These are phyloP conservation scores for Drosophila erecta DNA, from an alignment of 1,140 invertebrate genomes.

Conservation along the genomic window DNA sequence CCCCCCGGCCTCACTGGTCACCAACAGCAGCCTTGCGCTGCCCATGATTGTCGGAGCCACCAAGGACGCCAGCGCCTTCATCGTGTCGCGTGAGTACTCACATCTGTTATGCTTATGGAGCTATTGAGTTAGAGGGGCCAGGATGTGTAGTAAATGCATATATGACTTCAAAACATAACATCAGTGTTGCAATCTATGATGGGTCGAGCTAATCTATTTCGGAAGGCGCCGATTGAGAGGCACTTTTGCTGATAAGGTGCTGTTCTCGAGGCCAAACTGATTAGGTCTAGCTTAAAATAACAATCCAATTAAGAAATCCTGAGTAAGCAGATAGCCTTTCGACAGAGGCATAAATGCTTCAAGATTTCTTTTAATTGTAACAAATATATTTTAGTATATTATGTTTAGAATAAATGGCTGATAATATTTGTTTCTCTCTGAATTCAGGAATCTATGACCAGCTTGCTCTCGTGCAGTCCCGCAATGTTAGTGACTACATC, in stretches of 20 bases:
- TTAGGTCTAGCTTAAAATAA: constrained; percentile 1
- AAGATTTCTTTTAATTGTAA: no score
- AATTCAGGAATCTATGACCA: constrained; percentile 66
- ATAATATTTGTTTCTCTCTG: background rate
- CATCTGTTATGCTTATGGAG: no score
- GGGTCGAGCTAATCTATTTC: background rate
- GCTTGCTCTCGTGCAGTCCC: constrained; percentile 47
- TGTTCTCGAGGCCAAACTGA: constrained; percentile 13
- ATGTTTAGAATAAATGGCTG: no score
- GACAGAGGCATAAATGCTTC: no score
- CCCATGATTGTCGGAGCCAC: constrained; percentile 66
- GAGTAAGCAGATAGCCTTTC: no score
- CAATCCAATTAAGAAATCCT: background rate
- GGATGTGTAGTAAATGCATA: no score
- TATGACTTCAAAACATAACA: background rate
- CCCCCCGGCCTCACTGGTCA: constrained; percentile 59
- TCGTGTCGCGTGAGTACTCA: constrained; percentile 69
- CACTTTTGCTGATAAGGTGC: constrained; percentile 18
- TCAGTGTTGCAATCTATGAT: background rate
- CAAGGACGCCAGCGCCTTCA: constrained; percentile 80
- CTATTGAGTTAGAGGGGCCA: no score
- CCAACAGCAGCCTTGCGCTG: constrained; percentile 43
- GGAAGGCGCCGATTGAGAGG: background rate
- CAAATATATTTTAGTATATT: no score
- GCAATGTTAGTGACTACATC: constrained; percentile 75